Evolutionary conservation across 37 sponge, comb jelly and placozoan genomes (phyloP), one percentile per base, ranked within the genome.

Genomic region (Haliclona indistincta): DNA sequence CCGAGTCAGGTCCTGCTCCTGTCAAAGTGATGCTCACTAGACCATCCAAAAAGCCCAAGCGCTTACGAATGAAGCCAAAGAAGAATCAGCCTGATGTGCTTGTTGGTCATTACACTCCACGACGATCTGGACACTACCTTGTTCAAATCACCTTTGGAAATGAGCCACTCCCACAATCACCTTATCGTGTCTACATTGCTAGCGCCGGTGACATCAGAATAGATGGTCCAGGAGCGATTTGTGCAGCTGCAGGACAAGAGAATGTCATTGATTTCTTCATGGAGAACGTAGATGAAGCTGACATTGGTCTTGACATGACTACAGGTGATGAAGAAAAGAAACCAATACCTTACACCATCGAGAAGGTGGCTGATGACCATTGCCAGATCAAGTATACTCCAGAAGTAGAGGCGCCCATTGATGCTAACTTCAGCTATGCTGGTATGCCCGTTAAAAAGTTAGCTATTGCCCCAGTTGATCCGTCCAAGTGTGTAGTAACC

Each of bases 91-190:
- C 68, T 30, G 79, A 56, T 36, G 30, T 22, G 0, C 38, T 38
- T 1, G 43, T 33, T 43, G 68, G 44, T 0, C 6, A 63, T 4
- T 87, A 87, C 36, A 8, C 63, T 3, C 82, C 88, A n/a, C 52
- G 38, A 19, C 45, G 70, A 25, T 54, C 80, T 29, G 90, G 90
- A 34, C 72, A 63, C 13, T 75, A 86, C 38, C 38, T 42, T 25
- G 85, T 90, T 35, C 34, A 72, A 34, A 73, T 94, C 34, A 83
- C 52, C 20, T 90, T 71, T 71, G 77, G 44, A 47, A 84, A 82
- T 36, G 81, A 82, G 22, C 54, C 70, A 11, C 64, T 94, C 25
- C 84, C 84, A 38, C 77, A 65, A 11, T 76, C 80, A 43, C 87
- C 85, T 15, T 94, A 82, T 70, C 26, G 35, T 30, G 85, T 79